Evolutionary conservation across 37 sponge, comb jelly and placozoan genomes (phyloP), one percentile per base, ranked within the genome.

Genomic region (Sycon ciliatum): DNA sequence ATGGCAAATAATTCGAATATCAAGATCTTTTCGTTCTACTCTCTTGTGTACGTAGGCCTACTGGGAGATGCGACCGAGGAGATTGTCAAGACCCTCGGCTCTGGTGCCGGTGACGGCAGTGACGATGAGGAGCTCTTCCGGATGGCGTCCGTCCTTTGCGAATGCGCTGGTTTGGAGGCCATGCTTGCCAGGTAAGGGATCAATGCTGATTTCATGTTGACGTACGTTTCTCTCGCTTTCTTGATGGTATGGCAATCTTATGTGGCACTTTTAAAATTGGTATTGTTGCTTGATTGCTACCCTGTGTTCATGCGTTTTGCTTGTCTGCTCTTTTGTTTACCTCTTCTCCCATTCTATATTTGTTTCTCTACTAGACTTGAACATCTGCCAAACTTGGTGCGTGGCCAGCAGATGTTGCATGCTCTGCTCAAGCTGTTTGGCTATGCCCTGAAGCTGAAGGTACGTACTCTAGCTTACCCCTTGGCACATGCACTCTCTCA

Each of bases 31-130:
- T n/a, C n/a, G n/a, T n/a, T n/a, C n/a, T n/a, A n/a, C n/a, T n/a
- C n/a, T n/a, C n/a, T n/a, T n/a, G n/a, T n/a, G n/a, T n/a, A n/a
- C n/a, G n/a, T 62, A 75, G 80, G 84, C 4, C 90, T 93, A 46
- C 69, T 93, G 29, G 94, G 94, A 23, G 94, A 93, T 33, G 94
- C 94, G 34, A 93, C 94, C 0, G 94, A 93, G 69, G 94, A 93
- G 65, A 85, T 93, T 35, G 77, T 93, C 11, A 85, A 93, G 76
- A 36, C 74, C 11, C 76, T 93, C 60, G 78, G 73, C 58, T 39
- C 34, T 33, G 87, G 74, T 11, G 72, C 75, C 28, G 86, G 72
- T 62, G 72, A 83, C 36, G 77, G 65, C 32, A 67, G 62, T 2
- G 80, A 93, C 39, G 89, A 88, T 26, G 90, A 93, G 46, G 78